phyloP scores from a whole-genome alignment of 2,888 invertebrate species.

The Vandiemenella viatica region DNA sequence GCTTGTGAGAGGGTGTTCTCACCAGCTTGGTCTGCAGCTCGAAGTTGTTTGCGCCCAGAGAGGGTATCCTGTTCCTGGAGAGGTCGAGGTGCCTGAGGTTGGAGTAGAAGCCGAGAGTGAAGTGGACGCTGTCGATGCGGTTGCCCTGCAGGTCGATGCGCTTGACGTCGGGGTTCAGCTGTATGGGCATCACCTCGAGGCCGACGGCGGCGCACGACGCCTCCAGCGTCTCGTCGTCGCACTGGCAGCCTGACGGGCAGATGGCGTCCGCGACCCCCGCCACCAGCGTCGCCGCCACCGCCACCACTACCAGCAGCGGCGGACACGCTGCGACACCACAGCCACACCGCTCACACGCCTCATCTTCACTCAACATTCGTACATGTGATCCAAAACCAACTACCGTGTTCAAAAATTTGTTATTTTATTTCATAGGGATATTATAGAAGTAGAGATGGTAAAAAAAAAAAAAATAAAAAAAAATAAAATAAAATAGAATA shows the following conservation, averaged over 20 bases:
- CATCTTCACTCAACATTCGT: too few relatives aligned
- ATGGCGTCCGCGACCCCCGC: slow-evolving; percentile 38
- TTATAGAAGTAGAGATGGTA: too few relatives aligned
- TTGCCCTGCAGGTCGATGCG: slow-evolving; percentile 74
- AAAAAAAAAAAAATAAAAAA: too few relatives aligned
- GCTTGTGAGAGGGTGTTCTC: too few relatives aligned
- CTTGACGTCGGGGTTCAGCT: slow-evolving; percentile 72
- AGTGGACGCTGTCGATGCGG: slow-evolving; percentile 60
- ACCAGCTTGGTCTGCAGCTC: slow-evolving; percentile 58
- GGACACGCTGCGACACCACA: not conserved
- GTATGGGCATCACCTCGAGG: slow-evolving; percentile 74
- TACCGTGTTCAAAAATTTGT: too few relatives aligned
- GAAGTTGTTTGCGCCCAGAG: slow-evolving; percentile 69
- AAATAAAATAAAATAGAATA: too few relatives aligned
- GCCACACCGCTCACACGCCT: too few relatives aligned
- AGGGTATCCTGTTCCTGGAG: slow-evolving; percentile 63
- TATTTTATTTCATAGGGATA: too few relatives aligned
- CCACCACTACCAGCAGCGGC: slow-evolving; percentile 25
- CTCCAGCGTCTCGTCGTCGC: slow-evolving; percentile 60
- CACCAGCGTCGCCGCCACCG: slow-evolving; percentile 27
- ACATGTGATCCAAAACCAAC: too few relatives aligned
- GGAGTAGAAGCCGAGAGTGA: slow-evolving; percentile 64
- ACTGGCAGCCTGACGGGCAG: slow-evolving; percentile 67
- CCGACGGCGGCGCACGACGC: slow-evolving; percentile 64
- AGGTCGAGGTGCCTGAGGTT: slow-evolving; percentile 67